phyloP scores from a whole-genome alignment of 2,888 invertebrate species.

The Spisula solida region DNA sequence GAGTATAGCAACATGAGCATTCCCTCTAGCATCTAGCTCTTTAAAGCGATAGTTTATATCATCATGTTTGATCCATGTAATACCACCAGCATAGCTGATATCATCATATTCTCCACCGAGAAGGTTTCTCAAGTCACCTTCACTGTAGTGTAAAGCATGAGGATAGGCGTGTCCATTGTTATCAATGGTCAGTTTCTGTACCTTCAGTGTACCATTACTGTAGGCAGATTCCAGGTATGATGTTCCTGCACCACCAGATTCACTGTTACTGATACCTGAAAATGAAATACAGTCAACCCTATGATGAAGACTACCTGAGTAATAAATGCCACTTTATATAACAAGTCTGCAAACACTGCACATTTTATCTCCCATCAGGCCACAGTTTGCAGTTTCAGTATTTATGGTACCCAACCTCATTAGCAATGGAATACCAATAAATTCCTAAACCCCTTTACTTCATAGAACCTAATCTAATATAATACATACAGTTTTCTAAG shows the following conservation, averaged over 20 bases:
- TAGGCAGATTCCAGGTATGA: slow-evolving; percentile 72
- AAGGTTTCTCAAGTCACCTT: slow-evolving; percentile 72
- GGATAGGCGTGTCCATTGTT: slow-evolving; percentile 78
- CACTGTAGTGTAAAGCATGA: slow-evolving; percentile 51
- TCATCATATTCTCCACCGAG: slow-evolving; percentile 75
- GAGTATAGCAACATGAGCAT: slow-evolving; percentile 79
- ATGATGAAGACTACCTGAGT: too few species aligned
- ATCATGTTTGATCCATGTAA: slow-evolving; percentile 78
- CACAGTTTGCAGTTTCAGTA: too few species aligned
- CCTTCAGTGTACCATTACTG: slow-evolving; percentile 49
- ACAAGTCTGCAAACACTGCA: too few species aligned
- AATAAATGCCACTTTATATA: too few species aligned
- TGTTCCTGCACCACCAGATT: slow-evolving; percentile 81
- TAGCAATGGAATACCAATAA: too few species aligned
- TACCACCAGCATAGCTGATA: slow-evolving; percentile 75
- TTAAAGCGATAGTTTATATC: slow-evolving; percentile 68
- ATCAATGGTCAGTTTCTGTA: slow-evolving; percentile 72
- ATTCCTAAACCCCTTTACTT: too few species aligned
- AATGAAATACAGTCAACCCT: too few species aligned
- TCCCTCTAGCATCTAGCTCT: slow-evolving; percentile 75
- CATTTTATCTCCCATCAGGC: too few species aligned
- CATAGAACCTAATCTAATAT: too few species aligned
- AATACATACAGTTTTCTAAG: too few species aligned
- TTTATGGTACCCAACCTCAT: too few species aligned
- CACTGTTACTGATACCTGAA: slow-evolving; percentile 73